These are phyloP conservation scores for Tipula lateralis DNA, from an alignment of 2,888 invertebrate species.

Conservation along the genomic window DNA sequence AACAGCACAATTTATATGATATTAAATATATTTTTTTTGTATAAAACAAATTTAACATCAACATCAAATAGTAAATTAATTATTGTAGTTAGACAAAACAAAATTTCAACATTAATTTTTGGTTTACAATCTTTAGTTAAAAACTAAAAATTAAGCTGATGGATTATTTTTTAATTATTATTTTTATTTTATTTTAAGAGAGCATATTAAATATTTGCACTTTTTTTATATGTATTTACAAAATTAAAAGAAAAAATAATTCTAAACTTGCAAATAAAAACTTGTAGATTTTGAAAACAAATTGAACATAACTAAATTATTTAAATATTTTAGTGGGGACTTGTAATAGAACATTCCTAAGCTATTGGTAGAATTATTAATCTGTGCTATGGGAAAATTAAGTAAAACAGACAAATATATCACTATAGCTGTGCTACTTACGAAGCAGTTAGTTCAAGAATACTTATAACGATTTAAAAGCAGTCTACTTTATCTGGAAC, in stretches of 20 bases:
- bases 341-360: no score
- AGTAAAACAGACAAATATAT: no score
- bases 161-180: background rate
- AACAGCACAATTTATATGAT: background rate
- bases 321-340: background rate
- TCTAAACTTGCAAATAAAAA: conserved; percentile 3
- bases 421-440: no score
- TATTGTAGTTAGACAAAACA: background rate
- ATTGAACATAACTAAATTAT: background rate
- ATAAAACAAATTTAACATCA: background rate
- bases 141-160: background rate
- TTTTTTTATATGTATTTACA: conserved; percentile 3
- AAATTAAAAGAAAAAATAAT: background rate
- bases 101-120: background rate
- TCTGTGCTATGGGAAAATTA: no score
- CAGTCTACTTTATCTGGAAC: no score
- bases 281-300: conserved; percentile 2
- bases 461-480: no score
- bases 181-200: background rate
- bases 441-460: no score
- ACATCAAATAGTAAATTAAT: background rate
- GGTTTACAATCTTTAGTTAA: background rate
- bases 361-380: no score
- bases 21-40: background rate
- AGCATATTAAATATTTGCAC: background rate